Conservation (phyloP, 2,888 invertebrate genomes). For the Chymomyza fuscimana region DNA sequence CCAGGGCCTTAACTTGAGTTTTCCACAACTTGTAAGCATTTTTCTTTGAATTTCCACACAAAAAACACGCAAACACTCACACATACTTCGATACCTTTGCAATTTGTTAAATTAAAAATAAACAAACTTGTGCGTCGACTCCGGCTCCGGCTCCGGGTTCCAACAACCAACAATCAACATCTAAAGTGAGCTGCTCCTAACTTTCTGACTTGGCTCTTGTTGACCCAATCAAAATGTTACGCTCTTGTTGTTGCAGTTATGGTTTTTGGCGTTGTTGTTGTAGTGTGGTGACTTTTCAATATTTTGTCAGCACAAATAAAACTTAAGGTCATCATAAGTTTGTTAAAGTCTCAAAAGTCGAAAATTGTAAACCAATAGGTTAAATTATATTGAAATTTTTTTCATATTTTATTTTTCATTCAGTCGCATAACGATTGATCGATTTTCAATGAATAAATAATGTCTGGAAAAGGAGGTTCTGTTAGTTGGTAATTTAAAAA, state of each 20-base stretch:
- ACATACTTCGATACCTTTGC: neutral
- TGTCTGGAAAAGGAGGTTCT: neutral
- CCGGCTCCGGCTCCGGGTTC: neutral
- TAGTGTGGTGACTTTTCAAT: slow-evolving; percentile 1
- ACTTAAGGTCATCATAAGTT: neutral
- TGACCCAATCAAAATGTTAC: slow-evolving; percentile 6
- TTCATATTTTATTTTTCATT: slow-evolving; percentile 1
- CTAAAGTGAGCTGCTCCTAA: neutral
- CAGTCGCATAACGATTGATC: slow-evolving; percentile 21
- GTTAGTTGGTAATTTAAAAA: neutral
- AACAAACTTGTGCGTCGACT: slow-evolving; percentile 5
- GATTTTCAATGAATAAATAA: slow-evolving; percentile 29
- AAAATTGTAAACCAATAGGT: neutral
- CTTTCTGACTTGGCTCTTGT: neutral
- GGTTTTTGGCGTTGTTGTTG: neutral
- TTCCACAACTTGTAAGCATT: neutral
- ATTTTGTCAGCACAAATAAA: neutral
- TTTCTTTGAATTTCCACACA: neutral
- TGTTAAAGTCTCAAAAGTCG: neutral
- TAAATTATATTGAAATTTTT: neutral
- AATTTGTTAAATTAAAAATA: slow-evolving; percentile 15
- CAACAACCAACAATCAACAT: neutral
- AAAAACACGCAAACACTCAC: neutral
- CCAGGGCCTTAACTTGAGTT: neutral
- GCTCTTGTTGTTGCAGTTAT: neutral